These are phyloP conservation scores for Aldrovandia affinis DNA, from an alignment of 2,797 vertebrate species.

Conservation along the genomic window DNA sequence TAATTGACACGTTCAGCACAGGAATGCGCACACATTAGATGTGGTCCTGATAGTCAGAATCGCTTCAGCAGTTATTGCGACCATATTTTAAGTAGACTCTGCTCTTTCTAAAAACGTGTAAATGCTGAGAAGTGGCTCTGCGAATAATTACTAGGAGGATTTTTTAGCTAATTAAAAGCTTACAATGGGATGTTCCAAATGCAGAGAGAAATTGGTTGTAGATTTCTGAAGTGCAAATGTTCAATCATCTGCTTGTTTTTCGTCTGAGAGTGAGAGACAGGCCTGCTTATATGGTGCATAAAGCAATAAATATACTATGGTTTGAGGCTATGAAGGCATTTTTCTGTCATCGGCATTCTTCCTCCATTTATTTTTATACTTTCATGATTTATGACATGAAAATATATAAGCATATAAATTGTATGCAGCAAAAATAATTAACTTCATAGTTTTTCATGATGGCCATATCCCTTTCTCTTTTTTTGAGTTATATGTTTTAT, in stretches of 20 bases:
- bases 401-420: neutral
- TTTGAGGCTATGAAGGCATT: neutral
- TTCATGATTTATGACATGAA: neutral
- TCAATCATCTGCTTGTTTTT: neutral
- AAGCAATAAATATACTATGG: neutral
- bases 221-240: constrained; percentile 14
- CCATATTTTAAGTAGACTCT: constrained; percentile 64
- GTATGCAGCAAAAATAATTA: neutral
- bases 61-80: constrained; percentile 68
- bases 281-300: neutral
- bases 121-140: constrained; percentile 58
- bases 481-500: neutral
- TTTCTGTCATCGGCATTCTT: neutral
- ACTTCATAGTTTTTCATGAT: neutral
- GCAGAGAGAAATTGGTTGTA: neutral
- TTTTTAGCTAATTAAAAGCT: constrained; percentile 53
- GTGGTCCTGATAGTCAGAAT: constrained; percentile 65
- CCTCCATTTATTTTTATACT: neutral
- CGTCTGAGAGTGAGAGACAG: constrained; percentile 6
- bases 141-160: constrained; percentile 56
- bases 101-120: constrained; percentile 39
- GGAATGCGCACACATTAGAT: constrained; percentile 70
- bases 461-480: neutral
- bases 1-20: constrained; percentile 55
- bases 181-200: constrained; percentile 31